A percentile compares a stretch with the other conserved stretches of the same genome.
Evolutionary conservation across 2,888 invertebrate species (phyloP).

Genomic region (Alentia gelatinosa): DNA sequence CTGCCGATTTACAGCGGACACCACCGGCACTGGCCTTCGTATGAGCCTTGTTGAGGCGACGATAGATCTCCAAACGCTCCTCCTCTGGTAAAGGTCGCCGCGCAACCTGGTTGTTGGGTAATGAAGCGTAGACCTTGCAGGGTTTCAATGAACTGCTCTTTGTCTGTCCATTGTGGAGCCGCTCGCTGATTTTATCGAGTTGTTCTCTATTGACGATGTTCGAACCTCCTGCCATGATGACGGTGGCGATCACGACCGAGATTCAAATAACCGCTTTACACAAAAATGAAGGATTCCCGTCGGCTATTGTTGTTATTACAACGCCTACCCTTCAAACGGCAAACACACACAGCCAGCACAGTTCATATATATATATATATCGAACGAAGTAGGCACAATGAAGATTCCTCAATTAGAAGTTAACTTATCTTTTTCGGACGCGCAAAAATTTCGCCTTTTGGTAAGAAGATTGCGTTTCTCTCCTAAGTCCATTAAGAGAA

Average conservation of each 20-base stretch:
- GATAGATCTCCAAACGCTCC: neutral
- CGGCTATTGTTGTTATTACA: too few relatives aligned
- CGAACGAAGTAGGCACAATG: neutral
- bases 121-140: neutral
- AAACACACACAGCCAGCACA: neutral
- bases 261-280: neutral
- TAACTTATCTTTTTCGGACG: neutral
- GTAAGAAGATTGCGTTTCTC: too few relatives aligned
- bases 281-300: too few relatives aligned
- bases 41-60: constrained; percentile 26
- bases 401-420: neutral
- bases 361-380: neutral
- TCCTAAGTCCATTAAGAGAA: too few relatives aligned
- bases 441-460: too few relatives aligned
- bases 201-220: neutral
- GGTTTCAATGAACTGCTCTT: neutral
- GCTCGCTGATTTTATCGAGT: neutral
- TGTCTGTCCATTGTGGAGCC: neutral
- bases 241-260: neutral
- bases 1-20: neutral
- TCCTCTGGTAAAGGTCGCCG: neutral
- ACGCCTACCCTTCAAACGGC: neutral
- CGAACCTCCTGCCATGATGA: neutral
- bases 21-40: constrained; percentile 28
- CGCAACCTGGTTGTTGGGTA: neutral